Evolutionary conservation across 2,113 vertebrate genomes (phyloP).

Genomic region (Notarius quadriscutis): DNA sequence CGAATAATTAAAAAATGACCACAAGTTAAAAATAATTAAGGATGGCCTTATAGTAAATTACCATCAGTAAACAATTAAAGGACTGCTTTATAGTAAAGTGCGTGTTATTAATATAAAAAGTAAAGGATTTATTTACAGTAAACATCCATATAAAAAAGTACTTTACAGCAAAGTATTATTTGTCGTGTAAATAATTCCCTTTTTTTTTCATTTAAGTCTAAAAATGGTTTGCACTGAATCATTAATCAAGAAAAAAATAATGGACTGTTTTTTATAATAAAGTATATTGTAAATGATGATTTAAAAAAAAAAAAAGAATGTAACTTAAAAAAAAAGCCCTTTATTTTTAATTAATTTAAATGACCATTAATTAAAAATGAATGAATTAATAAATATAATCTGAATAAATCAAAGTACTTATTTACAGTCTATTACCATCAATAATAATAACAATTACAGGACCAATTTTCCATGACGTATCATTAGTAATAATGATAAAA

Average conservation of each 20-base stretch:
- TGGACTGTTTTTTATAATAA: too few species aligned
- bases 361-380: not conserved
- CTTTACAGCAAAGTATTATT: too few species aligned
- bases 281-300: not conserved
- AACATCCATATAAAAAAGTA: too few species aligned
- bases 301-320: too few species aligned
- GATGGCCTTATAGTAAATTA: too few species aligned
- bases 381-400: not conserved
- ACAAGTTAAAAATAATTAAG: too few species aligned
- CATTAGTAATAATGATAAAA: not conserved
- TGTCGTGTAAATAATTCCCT: not conserved
- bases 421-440: not conserved
- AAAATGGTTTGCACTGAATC: not conserved
- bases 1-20: too few species aligned
- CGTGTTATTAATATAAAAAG: not conserved
- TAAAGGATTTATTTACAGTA: not conserved
- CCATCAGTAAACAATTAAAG: not conserved
- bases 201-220: not conserved
- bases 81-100: not conserved
- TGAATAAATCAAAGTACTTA: not conserved
- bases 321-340: too few species aligned
- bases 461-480: not conserved
- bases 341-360: not conserved
- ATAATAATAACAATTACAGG: not conserved
- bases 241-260: not conserved